phyloP scores from a whole-genome alignment of 2,797 vertebrate species.

The Enteromius anoplus region DNA sequence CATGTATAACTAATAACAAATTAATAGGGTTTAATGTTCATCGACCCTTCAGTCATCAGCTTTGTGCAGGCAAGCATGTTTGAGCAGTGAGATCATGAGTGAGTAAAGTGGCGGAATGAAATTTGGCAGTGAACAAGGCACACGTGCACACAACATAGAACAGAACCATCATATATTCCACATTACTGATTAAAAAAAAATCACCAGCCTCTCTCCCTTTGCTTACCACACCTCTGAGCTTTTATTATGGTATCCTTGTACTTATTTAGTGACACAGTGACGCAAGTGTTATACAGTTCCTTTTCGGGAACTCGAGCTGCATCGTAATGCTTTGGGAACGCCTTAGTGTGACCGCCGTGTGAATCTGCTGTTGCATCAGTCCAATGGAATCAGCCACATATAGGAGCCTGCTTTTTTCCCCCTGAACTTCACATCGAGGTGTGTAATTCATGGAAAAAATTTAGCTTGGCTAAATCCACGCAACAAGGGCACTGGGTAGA shows the following conservation, averaged over 20 bases:
- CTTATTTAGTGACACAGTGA: neutral
- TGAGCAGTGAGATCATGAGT: conserved; percentile 83
- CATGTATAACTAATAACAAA: conserved; percentile 28
- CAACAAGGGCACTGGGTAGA: too few species aligned
- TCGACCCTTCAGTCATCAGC: conserved; percentile 50
- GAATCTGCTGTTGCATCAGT: too few species aligned
- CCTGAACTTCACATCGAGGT: too few species aligned
- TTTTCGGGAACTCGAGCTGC: too few species aligned
- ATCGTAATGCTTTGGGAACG: too few species aligned
- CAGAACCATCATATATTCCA: conserved; percentile 83
- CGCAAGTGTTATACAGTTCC: neutral
- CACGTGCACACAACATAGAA: conserved; percentile 36
- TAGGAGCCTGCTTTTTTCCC: too few species aligned
- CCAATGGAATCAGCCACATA: too few species aligned
- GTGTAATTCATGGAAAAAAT: too few species aligned
- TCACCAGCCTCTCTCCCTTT: conserved; percentile 53
- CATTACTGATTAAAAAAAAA: conserved; percentile 76
- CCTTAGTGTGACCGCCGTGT: too few species aligned
- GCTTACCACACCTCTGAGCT: neutral
- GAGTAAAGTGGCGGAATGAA: conserved; percentile 81
- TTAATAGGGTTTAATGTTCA: conserved; percentile 18
- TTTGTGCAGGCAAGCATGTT: conserved; percentile 77
- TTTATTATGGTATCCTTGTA: neutral
- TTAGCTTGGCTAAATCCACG: too few species aligned
- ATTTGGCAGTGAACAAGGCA: conserved; percentile 74